Conservation (phyloP, 2,797 vertebrate genomes). For the Dipus sagitta region DNA sequence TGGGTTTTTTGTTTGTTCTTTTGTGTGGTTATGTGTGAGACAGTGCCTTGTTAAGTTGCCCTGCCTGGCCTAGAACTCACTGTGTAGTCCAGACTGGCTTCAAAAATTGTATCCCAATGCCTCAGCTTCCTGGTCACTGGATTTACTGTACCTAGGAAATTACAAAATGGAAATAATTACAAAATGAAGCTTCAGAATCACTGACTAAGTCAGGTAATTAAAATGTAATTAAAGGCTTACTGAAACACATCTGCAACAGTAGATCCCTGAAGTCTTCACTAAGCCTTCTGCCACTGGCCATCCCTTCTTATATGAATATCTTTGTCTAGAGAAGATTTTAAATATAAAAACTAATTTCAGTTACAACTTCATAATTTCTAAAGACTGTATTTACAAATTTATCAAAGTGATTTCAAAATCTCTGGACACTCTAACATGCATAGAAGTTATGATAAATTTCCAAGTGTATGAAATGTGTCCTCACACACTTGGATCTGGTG, state of each 20-base stretch:
- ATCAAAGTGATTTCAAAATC: conserved; percentile 22
- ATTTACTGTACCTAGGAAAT: background rate
- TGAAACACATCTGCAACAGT: background rate
- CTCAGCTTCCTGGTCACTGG: background rate
- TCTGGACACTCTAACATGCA: background rate
- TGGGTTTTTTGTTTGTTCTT: background rate
- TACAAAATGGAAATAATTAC: background rate
- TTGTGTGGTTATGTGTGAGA: background rate
- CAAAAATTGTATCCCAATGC: background rate
- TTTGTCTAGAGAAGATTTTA: background rate
- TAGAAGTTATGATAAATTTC: background rate
- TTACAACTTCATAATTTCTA: background rate
- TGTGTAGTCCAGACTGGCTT: background rate
- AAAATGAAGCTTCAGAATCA: background rate
- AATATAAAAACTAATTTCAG: background rate
- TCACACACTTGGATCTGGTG: background rate
- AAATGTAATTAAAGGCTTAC: background rate
- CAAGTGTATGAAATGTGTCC: background rate
- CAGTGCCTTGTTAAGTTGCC: background rate
- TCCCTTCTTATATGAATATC: background rate
- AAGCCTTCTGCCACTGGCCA: background rate
- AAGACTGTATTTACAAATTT: background rate
- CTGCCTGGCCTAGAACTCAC: background rate
- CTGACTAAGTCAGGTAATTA: background rate
- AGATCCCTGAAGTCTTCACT: background rate